Conservation (phyloP, 1,140 invertebrate species). For the Druon quercuslanigerum region DNA sequence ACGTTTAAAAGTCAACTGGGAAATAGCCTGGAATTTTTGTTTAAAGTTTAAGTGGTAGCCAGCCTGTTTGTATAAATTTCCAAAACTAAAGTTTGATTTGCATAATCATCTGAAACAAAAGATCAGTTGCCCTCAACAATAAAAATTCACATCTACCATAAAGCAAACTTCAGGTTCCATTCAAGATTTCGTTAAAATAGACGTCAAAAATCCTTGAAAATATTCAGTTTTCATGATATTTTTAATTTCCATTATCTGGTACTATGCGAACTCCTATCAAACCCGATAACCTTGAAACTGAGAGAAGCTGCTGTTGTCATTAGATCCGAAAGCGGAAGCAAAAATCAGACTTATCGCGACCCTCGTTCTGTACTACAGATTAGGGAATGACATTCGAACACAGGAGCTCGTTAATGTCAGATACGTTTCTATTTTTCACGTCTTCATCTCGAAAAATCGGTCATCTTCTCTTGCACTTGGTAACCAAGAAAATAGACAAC, state of each 20-base stretch:
- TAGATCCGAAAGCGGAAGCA: conserved; percentile 42
- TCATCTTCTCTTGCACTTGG: neutral
- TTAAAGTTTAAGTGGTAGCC: no score
- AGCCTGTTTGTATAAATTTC: no score
- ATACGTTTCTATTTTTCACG: conserved; percentile 36
- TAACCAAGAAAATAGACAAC: neutral
- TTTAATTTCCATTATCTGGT: neutral
- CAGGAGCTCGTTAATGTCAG: conserved; percentile 43
- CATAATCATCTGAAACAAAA: no score
- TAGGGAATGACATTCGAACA: conserved; percentile 37
- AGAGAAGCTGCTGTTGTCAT: conserved; percentile 12
- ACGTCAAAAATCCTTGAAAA: no score
- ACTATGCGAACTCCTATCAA: conserved; percentile 37
- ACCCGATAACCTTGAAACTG: conserved; percentile 48
- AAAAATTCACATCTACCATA: no score
- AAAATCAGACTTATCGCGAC: conserved; percentile 55
- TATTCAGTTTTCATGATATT: no score
- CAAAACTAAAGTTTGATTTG: no score
- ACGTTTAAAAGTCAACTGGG: no score
- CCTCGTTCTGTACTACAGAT: conserved; percentile 44
- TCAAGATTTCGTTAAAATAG: no score
- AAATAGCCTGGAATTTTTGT: no score
- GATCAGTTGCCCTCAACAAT: no score
- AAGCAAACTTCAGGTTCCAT: no score
- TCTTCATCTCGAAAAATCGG: neutral